phyloP scores from a whole-genome alignment of 2,888 invertebrate species.

The Syrista parreyssii region DNA sequence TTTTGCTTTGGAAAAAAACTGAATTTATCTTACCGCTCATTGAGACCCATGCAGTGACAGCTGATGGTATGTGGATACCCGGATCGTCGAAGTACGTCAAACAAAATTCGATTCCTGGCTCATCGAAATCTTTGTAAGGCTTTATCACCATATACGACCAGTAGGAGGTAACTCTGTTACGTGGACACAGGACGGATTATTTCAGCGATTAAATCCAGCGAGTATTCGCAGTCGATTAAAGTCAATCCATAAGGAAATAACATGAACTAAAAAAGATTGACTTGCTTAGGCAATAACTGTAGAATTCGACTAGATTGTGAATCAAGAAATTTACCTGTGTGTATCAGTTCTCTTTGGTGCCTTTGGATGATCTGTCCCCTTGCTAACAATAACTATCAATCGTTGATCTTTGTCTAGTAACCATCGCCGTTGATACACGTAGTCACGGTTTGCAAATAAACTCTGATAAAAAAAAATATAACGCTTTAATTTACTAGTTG shows the following conservation, averaged over 20 bases:
- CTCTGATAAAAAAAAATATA: conserved; percentile 68
- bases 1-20: not conserved
- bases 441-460: conserved; percentile 87
- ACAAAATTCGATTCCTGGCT: conserved; percentile 83
- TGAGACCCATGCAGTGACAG: conserved; percentile 79
- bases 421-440: conserved; percentile 78
- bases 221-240: conserved; percentile 4
- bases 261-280: conserved; percentile 25
- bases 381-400: conserved; percentile 75
- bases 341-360: conserved; percentile 77
- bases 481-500: not conserved
- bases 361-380: conserved; percentile 76
- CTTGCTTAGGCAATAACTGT: conserved; percentile 15
- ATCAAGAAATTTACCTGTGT: conserved; percentile 68
- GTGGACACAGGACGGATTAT: not conserved
- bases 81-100: conserved; percentile 92
- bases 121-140: conserved; percentile 72
- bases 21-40: conserved; percentile 62
- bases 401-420: conserved; percentile 70
- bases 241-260: conserved; percentile 30
- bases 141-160: conserved; percentile 90
- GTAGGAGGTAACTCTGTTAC: conserved; percentile 75
- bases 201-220: not conserved
- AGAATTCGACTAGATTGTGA: not conserved
- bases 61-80: conserved; percentile 79